These are phyloP conservation scores for Pogonus chalceus DNA, from an alignment of 1,140 invertebrate genomes.

Conservation along the genomic window DNA sequence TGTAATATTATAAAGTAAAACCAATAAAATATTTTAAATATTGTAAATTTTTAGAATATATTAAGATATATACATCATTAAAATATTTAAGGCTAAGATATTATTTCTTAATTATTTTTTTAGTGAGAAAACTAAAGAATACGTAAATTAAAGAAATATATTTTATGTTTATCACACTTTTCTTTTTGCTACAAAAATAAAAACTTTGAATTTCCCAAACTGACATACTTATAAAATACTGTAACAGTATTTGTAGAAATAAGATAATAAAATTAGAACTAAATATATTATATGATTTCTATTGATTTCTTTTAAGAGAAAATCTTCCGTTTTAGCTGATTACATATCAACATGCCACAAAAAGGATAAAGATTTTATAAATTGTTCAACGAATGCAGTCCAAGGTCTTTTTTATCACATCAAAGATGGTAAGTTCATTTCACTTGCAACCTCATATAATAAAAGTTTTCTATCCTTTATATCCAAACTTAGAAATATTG, in stretches of 20 bases:
- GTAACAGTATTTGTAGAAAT: conserved; percentile 12
- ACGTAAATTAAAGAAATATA: too few species aligned
- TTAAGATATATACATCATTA: too few species aligned
- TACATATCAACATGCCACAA: conserved; percentile 53
- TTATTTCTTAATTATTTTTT: too few species aligned
- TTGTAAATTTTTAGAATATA: conserved; percentile 6
- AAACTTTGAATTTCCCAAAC: conserved; percentile 9
- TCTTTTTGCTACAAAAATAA: neutral
- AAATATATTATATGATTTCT: conserved; percentile 22
- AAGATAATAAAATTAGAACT: conserved; percentile 11
- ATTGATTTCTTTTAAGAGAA: conserved; percentile 3
- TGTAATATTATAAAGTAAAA: conserved; percentile 3
- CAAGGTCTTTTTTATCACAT: conserved; percentile 50
- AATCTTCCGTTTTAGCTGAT: conserved; percentile 40
- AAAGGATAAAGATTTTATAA: conserved; percentile 47
- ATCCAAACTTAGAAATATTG: neutral
- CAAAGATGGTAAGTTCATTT: conserved; percentile 35
- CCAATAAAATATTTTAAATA: conserved; percentile 9
- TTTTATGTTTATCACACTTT: conserved; percentile 6
- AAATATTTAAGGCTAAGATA: too few species aligned
- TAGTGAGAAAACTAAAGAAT: too few species aligned
- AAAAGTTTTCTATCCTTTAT: neutral
- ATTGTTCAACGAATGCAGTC: conserved; percentile 51
- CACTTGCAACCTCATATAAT: neutral
- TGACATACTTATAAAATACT: conserved; percentile 12